Percentiles rank a stretch among this genome's conserved stretches.
These are phyloP conservation scores for Mastomys coucha DNA, from an alignment of 2,113 vertebrate genomes.

Conservation along the genomic window DNA sequence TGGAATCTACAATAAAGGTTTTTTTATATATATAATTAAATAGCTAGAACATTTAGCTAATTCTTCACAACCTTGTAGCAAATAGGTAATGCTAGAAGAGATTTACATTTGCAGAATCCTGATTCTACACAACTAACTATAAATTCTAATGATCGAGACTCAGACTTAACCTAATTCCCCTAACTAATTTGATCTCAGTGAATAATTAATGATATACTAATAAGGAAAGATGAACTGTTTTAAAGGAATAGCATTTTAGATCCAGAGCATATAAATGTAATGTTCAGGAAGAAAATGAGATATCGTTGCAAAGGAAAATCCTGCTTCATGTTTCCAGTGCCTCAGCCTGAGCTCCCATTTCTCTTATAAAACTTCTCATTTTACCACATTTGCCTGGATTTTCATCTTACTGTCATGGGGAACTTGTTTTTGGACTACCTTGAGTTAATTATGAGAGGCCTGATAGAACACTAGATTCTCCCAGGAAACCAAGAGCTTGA, in stretches of 20 bases:
- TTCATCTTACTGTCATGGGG: background rate
- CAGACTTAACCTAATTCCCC: slow-evolving; percentile 65
- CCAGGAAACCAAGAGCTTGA: slow-evolving; percentile 64
- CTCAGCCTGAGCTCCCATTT: background rate
- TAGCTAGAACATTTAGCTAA: background rate
- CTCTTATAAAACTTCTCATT: slow-evolving; percentile 41
- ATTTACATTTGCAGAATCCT: slow-evolving; percentile 41
- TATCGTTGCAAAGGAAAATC: background rate
- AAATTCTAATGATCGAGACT: slow-evolving; percentile 45
- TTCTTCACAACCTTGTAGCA: background rate
- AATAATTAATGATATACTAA: slow-evolving; percentile 1
- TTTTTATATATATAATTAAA: background rate
- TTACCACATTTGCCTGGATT: slow-evolving; percentile 44
- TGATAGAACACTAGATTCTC: slow-evolving; percentile 25
- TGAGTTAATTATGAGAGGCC: slow-evolving; percentile 57
- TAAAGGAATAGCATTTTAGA: slow-evolving; percentile 34
- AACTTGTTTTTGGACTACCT: slow-evolving; percentile 65
- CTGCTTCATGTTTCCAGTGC: background rate
- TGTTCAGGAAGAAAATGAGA: slow-evolving; percentile 7
- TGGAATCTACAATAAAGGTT: slow-evolving; percentile 64
- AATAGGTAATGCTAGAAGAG: slow-evolving; percentile 35
- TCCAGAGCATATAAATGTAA: background rate
- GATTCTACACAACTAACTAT: background rate
- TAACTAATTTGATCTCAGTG: slow-evolving; percentile 43
- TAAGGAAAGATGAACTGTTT: slow-evolving; percentile 32